Evolutionary conservation across 2,113 vertebrate genomes (phyloP).

Genomic region (Leptobrachium ailaonicum): DNA sequence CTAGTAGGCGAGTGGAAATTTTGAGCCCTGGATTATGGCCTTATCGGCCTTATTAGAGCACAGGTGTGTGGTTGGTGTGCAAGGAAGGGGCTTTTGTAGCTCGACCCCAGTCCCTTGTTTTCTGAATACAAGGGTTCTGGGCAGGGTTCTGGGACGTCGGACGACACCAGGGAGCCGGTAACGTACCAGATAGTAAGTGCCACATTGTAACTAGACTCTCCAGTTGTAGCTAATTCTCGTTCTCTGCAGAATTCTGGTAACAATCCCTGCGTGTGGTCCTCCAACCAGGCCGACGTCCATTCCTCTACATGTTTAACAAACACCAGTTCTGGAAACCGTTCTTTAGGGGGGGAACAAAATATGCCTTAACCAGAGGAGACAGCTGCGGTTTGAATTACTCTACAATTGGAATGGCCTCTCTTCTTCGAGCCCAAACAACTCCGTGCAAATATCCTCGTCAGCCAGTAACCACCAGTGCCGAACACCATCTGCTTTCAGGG

Average conservation of each 20-base stretch:
- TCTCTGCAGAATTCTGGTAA: background rate
- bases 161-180: too few relatives aligned
- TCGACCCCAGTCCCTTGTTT: too few relatives aligned
- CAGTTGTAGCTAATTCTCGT: too few relatives aligned
- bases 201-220: too few relatives aligned
- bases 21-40: too few relatives aligned
- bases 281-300: background rate
- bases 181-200: too few relatives aligned
- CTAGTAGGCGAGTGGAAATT: too few relatives aligned
- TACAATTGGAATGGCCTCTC: background rate
- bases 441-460: background rate
- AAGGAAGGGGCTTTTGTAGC: too few relatives aligned
- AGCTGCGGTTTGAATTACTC: background rate
- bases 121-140: too few relatives aligned
- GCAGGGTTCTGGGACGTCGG: too few relatives aligned
- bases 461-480: background rate
- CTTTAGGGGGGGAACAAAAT: background rate
- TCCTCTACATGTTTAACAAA: background rate
- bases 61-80: too few relatives aligned
- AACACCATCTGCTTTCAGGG: background rate
- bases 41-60: too few relatives aligned
- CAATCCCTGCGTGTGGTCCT: background rate
- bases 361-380: background rate
- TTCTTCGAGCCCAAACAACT: background rate
- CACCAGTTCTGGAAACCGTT: background rate